These are phyloP conservation scores for Echiichthys vipera DNA, from an alignment of 2,797 vertebrate genomes.

Conservation along the genomic window DNA sequence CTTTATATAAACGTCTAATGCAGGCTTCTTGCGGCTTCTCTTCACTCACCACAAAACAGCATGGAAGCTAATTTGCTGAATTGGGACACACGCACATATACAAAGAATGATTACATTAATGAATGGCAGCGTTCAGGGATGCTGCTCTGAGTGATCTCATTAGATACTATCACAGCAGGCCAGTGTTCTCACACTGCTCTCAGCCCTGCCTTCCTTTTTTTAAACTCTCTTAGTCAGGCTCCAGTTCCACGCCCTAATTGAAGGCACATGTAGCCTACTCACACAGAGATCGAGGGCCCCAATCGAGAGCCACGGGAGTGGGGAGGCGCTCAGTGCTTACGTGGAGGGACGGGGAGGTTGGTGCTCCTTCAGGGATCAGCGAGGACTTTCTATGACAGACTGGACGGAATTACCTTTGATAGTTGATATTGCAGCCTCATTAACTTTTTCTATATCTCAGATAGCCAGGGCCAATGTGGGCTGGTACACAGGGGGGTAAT, in stretches of 20 bases:
- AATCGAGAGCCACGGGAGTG: conserved; percentile 45
- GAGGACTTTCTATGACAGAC: conserved; percentile 17
- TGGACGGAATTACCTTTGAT: conserved; percentile 23
- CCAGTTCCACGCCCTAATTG: conserved; percentile 72
- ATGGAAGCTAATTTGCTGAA: conserved; percentile 42
- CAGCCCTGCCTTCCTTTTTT: conserved; percentile 30
- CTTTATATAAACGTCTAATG: conserved; percentile 17
- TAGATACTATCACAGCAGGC: conserved; percentile 75
- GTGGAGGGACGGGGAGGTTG: conserved; percentile 16
- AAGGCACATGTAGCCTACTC: conserved; percentile 76
- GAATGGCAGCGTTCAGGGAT: conserved; percentile 66
- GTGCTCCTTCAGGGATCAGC: conserved; percentile 29
- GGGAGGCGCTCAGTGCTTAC: conserved; percentile 42
- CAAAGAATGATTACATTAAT: conserved; percentile 53
- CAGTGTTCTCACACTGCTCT: conserved; percentile 66
- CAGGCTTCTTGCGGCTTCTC: conserved; percentile 12
- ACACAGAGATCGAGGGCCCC: conserved; percentile 41
- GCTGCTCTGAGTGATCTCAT: conserved; percentile 74
- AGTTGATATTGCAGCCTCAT: conserved; percentile 37
- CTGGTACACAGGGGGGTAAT: conserved; percentile 23
- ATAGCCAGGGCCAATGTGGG: conserved; percentile 29
- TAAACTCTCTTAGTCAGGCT: conserved; percentile 60
- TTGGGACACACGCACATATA: conserved; percentile 27
- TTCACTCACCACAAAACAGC: conserved; percentile 36
- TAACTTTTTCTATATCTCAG: conserved; percentile 38